These are phyloP conservation scores for Meleagris gallopavo DNA, from an alignment of 2,113 vertebrate genomes.

Conservation along the genomic window DNA sequence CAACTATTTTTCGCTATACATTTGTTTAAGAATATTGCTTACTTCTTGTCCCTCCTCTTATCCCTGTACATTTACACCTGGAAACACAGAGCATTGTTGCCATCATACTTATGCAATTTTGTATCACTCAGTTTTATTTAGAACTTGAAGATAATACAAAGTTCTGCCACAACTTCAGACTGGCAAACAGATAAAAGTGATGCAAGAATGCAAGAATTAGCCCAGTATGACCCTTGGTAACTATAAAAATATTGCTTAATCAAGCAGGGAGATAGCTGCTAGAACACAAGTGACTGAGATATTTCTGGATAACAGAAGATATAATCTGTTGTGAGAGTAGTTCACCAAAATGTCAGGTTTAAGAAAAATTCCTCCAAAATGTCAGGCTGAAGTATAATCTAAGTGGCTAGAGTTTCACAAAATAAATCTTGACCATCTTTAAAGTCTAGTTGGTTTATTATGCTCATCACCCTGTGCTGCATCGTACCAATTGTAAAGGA, in stretches of 20 bases:
- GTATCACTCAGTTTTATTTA: background rate
- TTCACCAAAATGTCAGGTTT: conserved; percentile 37
- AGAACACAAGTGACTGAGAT: background rate
- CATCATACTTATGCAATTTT: background rate
- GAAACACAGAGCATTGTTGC: conserved; percentile 15
- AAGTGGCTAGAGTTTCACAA: background rate
- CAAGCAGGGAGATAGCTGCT: conserved; percentile 25
- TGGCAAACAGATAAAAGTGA: background rate
- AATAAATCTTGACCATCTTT: background rate
- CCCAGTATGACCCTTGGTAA: background rate
- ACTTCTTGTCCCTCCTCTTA: background rate
- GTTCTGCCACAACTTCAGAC: background rate
- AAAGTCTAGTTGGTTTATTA: background rate
- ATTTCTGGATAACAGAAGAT: conserved; percentile 26
- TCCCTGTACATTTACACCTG: conserved; percentile 5
- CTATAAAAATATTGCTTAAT: conserved; percentile 38
- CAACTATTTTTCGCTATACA: background rate
- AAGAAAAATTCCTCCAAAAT: conserved; percentile 50
- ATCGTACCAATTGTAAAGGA: background rate
- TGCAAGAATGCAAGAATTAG: background rate
- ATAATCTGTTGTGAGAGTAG: conserved; percentile 18
- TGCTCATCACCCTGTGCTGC: background rate
- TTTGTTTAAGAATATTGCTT: background rate
- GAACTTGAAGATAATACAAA: conserved; percentile 22
- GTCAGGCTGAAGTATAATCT: conserved; percentile 10